Evolutionary conservation across 2,888 invertebrate genomes (phyloP).

Genomic region (Pyrochroa serraticornis): DNA sequence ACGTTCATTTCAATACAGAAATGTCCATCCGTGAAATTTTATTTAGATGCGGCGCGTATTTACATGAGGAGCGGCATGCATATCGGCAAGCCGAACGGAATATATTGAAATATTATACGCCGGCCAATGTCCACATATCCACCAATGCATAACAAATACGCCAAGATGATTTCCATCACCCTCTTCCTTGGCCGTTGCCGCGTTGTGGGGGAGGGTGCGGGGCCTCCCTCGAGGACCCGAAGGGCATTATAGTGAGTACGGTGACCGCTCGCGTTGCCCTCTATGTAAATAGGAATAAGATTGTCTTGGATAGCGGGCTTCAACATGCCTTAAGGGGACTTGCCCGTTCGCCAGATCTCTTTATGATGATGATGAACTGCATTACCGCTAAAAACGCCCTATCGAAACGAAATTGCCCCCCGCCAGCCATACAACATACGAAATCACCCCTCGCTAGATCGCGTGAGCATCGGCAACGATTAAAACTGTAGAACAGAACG

Average conservation of each 20-base stretch:
- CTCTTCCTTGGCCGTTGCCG: slow-evolving; percentile 48
- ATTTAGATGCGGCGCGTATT: slow-evolving; percentile 46
- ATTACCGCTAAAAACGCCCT: slow-evolving; percentile 41
- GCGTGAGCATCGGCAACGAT: background rate
- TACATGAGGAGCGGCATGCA: slow-evolving; percentile 38
- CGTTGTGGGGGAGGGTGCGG: slow-evolving; percentile 42
- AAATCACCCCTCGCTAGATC: background rate
- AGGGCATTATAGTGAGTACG: slow-evolving; percentile 42
- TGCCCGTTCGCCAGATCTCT: slow-evolving; percentile 35
- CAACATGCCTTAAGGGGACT: slow-evolving; percentile 22
- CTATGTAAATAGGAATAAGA: slow-evolving; percentile 51
- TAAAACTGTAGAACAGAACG: background rate
- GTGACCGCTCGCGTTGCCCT: slow-evolving; percentile 42
- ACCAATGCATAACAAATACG: slow-evolving; percentile 59
- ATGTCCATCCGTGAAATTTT: slow-evolving; percentile 50
- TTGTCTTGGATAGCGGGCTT: slow-evolving; percentile 39
- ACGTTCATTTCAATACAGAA: slow-evolving; percentile 45
- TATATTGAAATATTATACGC: slow-evolving; percentile 59
- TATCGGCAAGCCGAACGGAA: slow-evolving; percentile 38
- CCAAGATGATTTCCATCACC: slow-evolving; percentile 55
- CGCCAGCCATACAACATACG: slow-evolving; percentile 4
- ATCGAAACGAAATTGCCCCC: slow-evolving; percentile 33
- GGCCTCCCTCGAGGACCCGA: slow-evolving; percentile 43
- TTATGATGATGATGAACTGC: slow-evolving; percentile 48
- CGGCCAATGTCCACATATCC: slow-evolving; percentile 56